Conservation (phyloP, 1,140 invertebrate genomes). For the Drosophila lowei region DNA sequence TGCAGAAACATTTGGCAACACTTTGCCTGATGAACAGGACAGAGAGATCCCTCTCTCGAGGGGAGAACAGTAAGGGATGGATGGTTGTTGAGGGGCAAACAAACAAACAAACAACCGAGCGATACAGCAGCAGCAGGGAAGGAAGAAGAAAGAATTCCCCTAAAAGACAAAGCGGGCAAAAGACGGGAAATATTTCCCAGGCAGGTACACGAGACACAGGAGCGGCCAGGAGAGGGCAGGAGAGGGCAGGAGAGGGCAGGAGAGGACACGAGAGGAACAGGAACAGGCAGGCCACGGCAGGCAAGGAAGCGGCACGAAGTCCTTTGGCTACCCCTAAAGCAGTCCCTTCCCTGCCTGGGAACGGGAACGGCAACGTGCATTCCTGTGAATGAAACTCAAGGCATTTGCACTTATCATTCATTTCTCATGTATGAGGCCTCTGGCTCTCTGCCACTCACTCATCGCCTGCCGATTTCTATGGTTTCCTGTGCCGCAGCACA, state of each 20-base stretch:
- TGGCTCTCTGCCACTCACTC: constrained; percentile 17
- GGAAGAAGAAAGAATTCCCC: constrained; percentile 41
- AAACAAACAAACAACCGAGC: constrained; percentile 40
- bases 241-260: not conserved
- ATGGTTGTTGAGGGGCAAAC: constrained; percentile 11
- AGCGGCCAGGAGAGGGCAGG: constrained; percentile 3
- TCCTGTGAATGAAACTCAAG: constrained; percentile 77
- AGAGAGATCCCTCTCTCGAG: not conserved
- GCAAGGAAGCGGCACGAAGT: constrained; percentile 40
- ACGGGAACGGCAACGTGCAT: constrained; percentile 41
- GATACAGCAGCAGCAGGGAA: constrained; percentile 9
- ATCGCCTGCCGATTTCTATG: constrained; percentile 72
- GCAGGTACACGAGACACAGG: constrained; percentile 58
- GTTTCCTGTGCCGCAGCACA: constrained; percentile 60
- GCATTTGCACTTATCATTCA: constrained; percentile 70
- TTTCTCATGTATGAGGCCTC: constrained; percentile 55
- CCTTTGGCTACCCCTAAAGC: constrained; percentile 43
- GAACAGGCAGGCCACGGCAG: constrained; percentile 23
- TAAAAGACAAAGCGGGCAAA: constrained; percentile 56
- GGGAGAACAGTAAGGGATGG: constrained; percentile 1
- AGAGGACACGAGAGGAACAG: constrained; percentile 22
- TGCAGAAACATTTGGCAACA: constrained; percentile 77
- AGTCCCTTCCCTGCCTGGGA: constrained; percentile 40
- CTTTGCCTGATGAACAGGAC: constrained; percentile 50
- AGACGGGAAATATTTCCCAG: constrained; percentile 66